Conservation (phyloP, 2,797 vertebrate genomes). For the Parauchenoglanis punctatus region DNA sequence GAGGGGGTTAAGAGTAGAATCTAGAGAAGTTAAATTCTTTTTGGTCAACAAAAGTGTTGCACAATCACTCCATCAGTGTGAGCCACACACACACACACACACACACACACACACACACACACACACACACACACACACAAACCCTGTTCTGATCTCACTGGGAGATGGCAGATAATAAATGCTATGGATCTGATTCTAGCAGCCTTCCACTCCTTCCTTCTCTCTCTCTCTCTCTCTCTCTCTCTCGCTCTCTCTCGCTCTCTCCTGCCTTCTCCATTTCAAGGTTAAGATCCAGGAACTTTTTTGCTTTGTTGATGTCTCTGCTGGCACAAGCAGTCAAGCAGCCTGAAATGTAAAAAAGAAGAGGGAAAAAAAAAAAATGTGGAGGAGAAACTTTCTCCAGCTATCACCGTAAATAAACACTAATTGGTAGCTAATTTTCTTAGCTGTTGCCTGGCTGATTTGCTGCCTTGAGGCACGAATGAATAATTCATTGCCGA, state of each 20-base stretch:
- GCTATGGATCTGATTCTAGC: conserved; percentile 31
- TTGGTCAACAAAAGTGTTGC: background rate
- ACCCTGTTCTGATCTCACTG: conserved; percentile 3
- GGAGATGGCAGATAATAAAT: conserved; percentile 11
- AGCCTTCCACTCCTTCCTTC: conserved; percentile 5
- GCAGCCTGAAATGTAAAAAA: conserved; percentile 57
- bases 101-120: conserved; percentile 12
- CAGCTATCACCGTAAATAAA: conserved; percentile 84
- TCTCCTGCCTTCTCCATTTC: conserved; percentile 48
- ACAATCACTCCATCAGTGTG: background rate
- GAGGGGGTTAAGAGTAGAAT: background rate
- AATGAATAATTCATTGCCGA: conserved; percentile 92
- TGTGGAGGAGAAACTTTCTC: conserved; percentile 46
- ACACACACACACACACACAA: background rate
- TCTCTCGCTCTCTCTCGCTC: background rate
- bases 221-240: conserved; percentile 16
- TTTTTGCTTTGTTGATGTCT: conserved; percentile 51
- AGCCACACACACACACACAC: background rate
- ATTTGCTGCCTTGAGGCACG: conserved; percentile 88
- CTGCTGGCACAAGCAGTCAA: conserved; percentile 49
- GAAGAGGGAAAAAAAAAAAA: conserved; percentile 48
- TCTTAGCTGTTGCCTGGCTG: conserved; percentile 89
- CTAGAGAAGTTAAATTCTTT: background rate
- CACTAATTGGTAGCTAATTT: conserved; percentile 94
- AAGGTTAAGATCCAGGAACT: conserved; percentile 65